A percentile compares a stretch with the other conserved stretches of the same genome.
Conservation (phyloP, 2,888 invertebrate genomes). For the Drosophila nigricruria region DNA sequence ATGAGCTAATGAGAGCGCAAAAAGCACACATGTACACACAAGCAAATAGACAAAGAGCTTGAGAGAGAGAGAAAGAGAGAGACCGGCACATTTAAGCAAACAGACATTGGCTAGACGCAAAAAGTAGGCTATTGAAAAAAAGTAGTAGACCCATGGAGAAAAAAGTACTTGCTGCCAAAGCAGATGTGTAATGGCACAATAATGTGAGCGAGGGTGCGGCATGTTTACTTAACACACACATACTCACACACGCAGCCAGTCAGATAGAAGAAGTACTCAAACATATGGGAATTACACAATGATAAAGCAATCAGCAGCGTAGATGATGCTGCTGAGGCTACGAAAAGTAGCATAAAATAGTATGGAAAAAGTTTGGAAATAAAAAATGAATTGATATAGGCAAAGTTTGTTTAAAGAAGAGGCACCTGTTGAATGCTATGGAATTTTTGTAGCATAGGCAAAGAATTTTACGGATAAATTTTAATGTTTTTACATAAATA, state of each 20-base stretch:
- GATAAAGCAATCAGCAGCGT: constrained; percentile 17
- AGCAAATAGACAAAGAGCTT: constrained; percentile 7
- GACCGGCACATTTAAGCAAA: constrained; percentile 61
- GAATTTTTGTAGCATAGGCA: neutral
- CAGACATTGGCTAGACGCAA: constrained; percentile 66
- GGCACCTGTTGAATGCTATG: constrained; percentile 21
- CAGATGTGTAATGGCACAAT: constrained; percentile 71
- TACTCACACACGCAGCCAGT: constrained; percentile 34
- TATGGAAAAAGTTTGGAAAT: constrained; percentile 1
- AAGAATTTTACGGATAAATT: neutral
- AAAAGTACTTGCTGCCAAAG: constrained; percentile 50
- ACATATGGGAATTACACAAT: constrained; percentile 19
- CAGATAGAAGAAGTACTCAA: constrained; percentile 34
- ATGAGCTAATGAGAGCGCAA: constrained; percentile 65
- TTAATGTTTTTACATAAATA: neutral
- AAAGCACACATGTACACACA: constrained; percentile 14
- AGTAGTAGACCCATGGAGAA: constrained; percentile 53
- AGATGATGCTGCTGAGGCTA: neutral
- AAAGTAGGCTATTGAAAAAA: constrained; percentile 55
- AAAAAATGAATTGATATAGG: constrained; percentile 4
- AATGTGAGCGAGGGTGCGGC: constrained; percentile 49
- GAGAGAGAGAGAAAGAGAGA: constrained; percentile 23
- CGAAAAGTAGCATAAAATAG: neutral
- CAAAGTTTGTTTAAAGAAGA: constrained; percentile 9
- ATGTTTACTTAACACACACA: constrained; percentile 41